Conservation (phyloP, 2,888 invertebrate genomes). For the Ophion ventricosus region DNA sequence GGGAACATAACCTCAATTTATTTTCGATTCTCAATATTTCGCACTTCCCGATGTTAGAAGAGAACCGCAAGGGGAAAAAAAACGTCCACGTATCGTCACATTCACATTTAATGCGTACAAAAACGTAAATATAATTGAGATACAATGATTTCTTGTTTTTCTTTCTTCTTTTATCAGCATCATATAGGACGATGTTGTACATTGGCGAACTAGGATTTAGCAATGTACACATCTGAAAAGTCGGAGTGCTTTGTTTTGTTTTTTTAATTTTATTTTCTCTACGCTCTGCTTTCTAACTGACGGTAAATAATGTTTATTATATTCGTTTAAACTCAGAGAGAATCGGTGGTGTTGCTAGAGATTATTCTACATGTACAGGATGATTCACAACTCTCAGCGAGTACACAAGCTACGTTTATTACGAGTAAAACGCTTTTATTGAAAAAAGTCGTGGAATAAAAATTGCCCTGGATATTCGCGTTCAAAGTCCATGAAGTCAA, state of each 20-base stretch:
- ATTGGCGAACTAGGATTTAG: slow-evolving; percentile 30
- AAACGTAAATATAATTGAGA: slow-evolving; percentile 69
- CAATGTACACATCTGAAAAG: slow-evolving; percentile 40
- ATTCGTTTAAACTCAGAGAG: slow-evolving; percentile 33
- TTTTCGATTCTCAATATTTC: background rate
- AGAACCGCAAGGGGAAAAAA: slow-evolving; percentile 63
- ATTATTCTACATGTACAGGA: slow-evolving; percentile 30
- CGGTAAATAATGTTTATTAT: slow-evolving; percentile 40
- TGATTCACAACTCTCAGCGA: background rate
- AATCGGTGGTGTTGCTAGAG: slow-evolving; percentile 30
- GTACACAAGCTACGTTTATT: no score
- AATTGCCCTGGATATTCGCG: no score
- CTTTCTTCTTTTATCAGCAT: slow-evolving; percentile 38
- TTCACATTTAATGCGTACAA: slow-evolving; percentile 72
- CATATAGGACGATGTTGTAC: slow-evolving; percentile 25
- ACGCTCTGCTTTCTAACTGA: slow-evolving; percentile 15
- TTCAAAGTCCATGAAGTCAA: no score
- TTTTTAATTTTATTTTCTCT: no score
- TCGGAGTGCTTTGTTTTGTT: slow-evolving; percentile 12
- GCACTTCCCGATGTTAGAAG: background rate
- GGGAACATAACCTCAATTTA: no score
- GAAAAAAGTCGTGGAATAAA: no score
- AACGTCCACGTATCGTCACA: slow-evolving; percentile 68
- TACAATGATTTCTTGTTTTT: slow-evolving; percentile 59
- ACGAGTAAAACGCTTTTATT: no score